Base-by-base conservation (phyloP, 2,888 invertebrate genomes). In the Harmothoe impar region DNA sequence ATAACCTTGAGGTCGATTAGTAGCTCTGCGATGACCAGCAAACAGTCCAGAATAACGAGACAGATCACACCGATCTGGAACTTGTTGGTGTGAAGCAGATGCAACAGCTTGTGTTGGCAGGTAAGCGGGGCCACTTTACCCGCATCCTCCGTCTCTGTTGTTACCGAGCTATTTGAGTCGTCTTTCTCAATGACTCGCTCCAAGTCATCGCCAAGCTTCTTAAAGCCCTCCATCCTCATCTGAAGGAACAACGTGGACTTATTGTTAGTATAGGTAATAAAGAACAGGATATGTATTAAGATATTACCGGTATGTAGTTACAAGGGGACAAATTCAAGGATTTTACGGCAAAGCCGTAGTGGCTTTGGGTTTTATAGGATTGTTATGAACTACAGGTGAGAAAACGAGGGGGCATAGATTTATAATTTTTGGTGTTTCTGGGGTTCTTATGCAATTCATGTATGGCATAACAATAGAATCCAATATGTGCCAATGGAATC, bases 21-120 rank as follows among this genome's bases (percentile, higher is more conserved):
- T 33, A 96, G 93, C 92, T 96, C 96, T 0, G 95, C 94, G 72
- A 96, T 94, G 23, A 96, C 96, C 17, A 96, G 93, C 3, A 96
- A 92, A 90, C 95, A 94, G 92, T 96, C 96, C 25, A 96, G 90
- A 86, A 96, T 94, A 29, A 96, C 96, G 89, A 96, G 92, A 43
- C 93, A 93, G 20, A 96, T 94, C 33, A 96, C 93, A 0, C 92
- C 92, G 84, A 96, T 94, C 94, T 96, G 95, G 90, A 95, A 95
- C 89, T 94, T 94, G 92, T 93, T 91, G n/a, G 95, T 94, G 91
- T 94, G 93, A 23, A 95, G 92, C 29, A 94, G 90, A 89, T 93
- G 92, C 52, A 92, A 91, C 31, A 95, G 89, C 43, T 93, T 92
- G 33, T 94, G 94, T n/a, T 94, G 93, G 56, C 92, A 89, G 15